Percentiles rank a stretch among this genome's conserved stretches.
Evolutionary conservation across 2,888 invertebrate species (phyloP).

Genomic region (Chalcosyrphus nemorum): DNA sequence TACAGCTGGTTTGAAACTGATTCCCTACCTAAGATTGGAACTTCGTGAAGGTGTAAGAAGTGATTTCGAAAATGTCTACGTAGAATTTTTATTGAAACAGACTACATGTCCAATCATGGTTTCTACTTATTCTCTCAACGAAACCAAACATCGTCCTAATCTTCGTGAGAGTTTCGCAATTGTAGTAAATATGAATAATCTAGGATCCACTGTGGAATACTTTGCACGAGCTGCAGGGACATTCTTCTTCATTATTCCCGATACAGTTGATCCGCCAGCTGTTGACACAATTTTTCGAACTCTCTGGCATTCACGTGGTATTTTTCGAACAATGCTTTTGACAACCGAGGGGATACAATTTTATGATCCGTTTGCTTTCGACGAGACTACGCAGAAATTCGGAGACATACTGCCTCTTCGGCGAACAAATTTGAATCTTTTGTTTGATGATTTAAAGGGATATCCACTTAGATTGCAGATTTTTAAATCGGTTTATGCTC

Average conservation of each 20-base stretch:
- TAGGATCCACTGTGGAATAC: constrained; percentile 67
- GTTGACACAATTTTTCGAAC: constrained; percentile 74
- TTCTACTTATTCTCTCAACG: constrained; percentile 34
- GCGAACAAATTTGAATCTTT: constrained; percentile 65
- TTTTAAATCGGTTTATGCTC: constrained; percentile 80
- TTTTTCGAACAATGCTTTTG: constrained; percentile 76
- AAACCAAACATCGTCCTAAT: neutral
- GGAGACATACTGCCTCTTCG: constrained; percentile 76
- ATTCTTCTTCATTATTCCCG: constrained; percentile 76
- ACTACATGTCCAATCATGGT: constrained; percentile 33
- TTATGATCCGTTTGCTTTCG: constrained; percentile 77
- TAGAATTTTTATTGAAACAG: constrained; percentile 46
- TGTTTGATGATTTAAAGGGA: constrained; percentile 79
- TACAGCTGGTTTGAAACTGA: neutral
- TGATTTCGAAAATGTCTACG: constrained; percentile 52
- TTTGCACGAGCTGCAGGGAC: constrained; percentile 74
- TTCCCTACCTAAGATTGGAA: constrained; percentile 31
- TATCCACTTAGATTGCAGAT: constrained; percentile 81
- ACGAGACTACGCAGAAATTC: constrained; percentile 36
- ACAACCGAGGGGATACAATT: constrained; percentile 75
- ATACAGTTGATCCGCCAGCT: constrained; percentile 52
- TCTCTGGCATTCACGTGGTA: constrained; percentile 75
- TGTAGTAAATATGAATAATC: constrained; percentile 73
- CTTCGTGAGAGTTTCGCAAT: constrained; percentile 75
- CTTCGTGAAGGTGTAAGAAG: constrained; percentile 32